Evolutionary conservation across 37 sponge, comb jelly and placozoan genomes (phyloP), one percentile per base, ranked within the genome.

Genomic region (Aplysina aerophoba): DNA sequence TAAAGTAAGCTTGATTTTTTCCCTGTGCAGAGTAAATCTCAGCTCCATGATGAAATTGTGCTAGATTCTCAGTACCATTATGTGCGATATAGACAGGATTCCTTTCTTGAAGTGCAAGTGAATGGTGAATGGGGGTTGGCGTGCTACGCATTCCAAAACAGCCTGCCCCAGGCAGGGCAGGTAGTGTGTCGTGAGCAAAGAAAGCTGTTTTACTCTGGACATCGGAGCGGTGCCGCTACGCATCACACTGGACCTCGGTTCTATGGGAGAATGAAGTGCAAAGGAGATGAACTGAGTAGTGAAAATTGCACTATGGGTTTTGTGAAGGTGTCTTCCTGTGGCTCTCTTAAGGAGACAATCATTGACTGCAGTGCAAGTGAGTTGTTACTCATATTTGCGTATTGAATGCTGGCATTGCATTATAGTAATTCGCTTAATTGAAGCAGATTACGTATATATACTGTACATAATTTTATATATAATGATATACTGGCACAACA

Each of bases 51-150:
- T 3, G 8, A 11, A 44, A 8, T 8, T 11, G 50, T 44, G 50
- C 3, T 3, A 44, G 50, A 44, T 44, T 11, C 50, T 11, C 50
- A 8, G 50, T 44, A 44, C 50, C 50, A 44, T 44, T 44, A 44
- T 44, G 50, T 44, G 50, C 50, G 50, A 44, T 44, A 62, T 62
- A 62, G 25, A 62, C 27, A 69, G 33, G n/a, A 50, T 15, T 38
- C 28, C 58, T 85, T 59, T 31, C 77, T 87, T 11, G 81, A 87
- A 58, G 71, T 91, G 57, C 58, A 80, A 37, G 91, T 84, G 0
- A 11, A 57, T 19, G 21, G 28, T 17, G 91, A 87, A 4, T 87
- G 84, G 84, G 91, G 91, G 6, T 28, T 85, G 20, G 5, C 87
- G 37, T 91, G 91, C 30, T 1, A 41, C 27, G 15, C 35, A 16